Evolutionary conservation across 2,113 vertebrate species (phyloP), one percentile per base, ranked within the genome.

Genomic region (Oreocharis arfaki): DNA sequence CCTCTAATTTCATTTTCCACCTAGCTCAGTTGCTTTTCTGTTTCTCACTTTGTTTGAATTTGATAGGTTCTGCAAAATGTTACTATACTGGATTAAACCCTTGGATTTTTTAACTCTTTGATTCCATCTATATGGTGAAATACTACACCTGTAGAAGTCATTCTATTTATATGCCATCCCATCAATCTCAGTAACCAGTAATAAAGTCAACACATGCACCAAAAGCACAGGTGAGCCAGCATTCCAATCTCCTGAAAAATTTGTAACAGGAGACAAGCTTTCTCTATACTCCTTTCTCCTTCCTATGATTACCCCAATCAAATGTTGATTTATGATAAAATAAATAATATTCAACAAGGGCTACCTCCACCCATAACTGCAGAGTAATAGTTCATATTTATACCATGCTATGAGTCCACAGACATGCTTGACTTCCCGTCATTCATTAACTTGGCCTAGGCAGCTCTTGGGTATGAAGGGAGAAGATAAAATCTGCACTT

Each of bases 251-350:
- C 78, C 87, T 67, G 39, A 88, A 85, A 69, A 59, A 44, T n/a
- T 35, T 33, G 7, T 59, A 87, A 60, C 16, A 78, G 56, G 37
- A 39, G 27, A 22, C n/a, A 52, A 61, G 20, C 18, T 80, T 91
- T 69, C 63, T 82, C 59, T 63, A 39, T 10, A 9, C 46, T 91
- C n/a, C 39, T 35, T 84, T 30, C 16, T 61, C 57, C 41, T 73
- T 61, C 33, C 63, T 47, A 10, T 1, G 1, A 79, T 55, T 67
- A 39, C 39, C 21, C 19, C 16, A 3, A 95, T 39, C 67, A 86
- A 91, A 86, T 39, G 53, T 24, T 84, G 77, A 91, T 63, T 90
- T 88, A 84, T 8, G 56, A 77, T 24, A 90, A 87, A 89, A 92
- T 20, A 39, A 93, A 70, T 86, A 3, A 32, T 42, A 78, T 65